Percentiles rank a stretch among this genome's conserved stretches.
These are phyloP conservation scores for Planiliza haematocheilus DNA, from an alignment of 2,113 vertebrate species.

Conservation along the genomic window DNA sequence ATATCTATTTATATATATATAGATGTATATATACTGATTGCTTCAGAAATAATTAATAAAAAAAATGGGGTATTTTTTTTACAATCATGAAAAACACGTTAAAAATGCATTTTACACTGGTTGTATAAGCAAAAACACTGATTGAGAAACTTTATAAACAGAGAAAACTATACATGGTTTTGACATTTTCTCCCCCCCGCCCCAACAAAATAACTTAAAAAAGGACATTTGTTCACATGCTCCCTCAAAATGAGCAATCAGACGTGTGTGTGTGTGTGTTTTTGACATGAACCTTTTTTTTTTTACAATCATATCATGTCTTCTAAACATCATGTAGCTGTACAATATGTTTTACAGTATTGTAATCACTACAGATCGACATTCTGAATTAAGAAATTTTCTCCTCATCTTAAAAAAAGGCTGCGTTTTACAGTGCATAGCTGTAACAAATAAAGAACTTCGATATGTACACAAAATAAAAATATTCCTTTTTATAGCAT, in stretches of 20 bases:
- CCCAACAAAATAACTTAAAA: constrained; percentile 78
- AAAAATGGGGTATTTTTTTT: constrained; percentile 75
- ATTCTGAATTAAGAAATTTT: constrained; percentile 98
- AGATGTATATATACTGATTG: constrained; percentile 58
- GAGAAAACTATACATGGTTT: constrained; percentile 84
- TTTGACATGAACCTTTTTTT: constrained; percentile 45
- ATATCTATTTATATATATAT: background rate
- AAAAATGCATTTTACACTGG: constrained; percentile 81
- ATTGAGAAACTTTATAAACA: constrained; percentile 79
- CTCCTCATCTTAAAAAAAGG: constrained; percentile 93
- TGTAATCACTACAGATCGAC: constrained; percentile 94
- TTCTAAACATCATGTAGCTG: constrained; percentile 93
- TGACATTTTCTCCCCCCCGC: constrained; percentile 48
- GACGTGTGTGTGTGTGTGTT: constrained; percentile 72
- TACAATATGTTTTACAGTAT: constrained; percentile 92
- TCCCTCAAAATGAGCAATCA: constrained; percentile 76
- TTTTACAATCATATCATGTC: constrained; percentile 96
- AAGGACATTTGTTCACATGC: constrained; percentile 79
- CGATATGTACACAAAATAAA: constrained; percentile 99
- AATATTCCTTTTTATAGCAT: constrained; percentile 94
- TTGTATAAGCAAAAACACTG: constrained; percentile 81
- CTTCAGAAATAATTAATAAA: constrained; percentile 81
- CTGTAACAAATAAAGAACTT: constrained; percentile 99
- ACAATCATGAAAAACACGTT: constrained; percentile 83
- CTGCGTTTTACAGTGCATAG: constrained; percentile 99